These are phyloP conservation scores for Rattus norvegicus DNA, from an alignment of 2,113 vertebrate genomes.

Conservation along the genomic window DNA sequence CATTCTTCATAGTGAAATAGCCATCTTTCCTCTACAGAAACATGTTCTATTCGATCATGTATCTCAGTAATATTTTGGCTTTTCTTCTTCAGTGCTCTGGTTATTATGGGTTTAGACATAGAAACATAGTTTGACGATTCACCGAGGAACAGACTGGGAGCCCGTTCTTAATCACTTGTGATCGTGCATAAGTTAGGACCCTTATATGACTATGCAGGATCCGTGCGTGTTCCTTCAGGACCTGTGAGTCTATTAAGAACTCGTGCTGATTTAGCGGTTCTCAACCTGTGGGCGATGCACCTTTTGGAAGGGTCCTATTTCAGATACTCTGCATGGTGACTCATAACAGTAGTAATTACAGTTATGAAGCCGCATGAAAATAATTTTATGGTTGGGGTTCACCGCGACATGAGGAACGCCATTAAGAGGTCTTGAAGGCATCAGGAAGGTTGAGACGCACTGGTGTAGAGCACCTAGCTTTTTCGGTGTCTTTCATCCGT, in stretches of 20 bases:
- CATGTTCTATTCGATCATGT: neutral
- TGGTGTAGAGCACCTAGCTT: too few species aligned
- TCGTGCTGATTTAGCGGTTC: neutral
- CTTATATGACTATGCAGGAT: neutral
- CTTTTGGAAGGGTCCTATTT: neutral
- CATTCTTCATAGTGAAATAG: neutral
- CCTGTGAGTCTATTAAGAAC: neutral
- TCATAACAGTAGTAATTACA: neutral
- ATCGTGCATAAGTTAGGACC: neutral
- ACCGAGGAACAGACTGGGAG: fast-evolving
- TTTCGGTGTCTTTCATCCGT: neutral
- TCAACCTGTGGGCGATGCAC: neutral
- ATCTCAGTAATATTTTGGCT: neutral
- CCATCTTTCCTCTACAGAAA: neutral
- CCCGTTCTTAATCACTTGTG: neutral
- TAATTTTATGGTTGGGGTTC: neutral
- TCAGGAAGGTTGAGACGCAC: neutral
- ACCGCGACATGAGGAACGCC: neutral
- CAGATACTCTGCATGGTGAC: neutral
- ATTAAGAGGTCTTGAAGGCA: too few species aligned
- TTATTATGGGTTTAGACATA: neutral
- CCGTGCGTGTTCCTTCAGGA: neutral
- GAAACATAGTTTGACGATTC: neutral
- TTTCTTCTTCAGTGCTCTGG: neutral
- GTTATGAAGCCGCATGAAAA: neutral